Evolutionary conservation across 2,797 vertebrate genomes (phyloP).

Genomic region (Pyrrhura leucotis): DNA sequence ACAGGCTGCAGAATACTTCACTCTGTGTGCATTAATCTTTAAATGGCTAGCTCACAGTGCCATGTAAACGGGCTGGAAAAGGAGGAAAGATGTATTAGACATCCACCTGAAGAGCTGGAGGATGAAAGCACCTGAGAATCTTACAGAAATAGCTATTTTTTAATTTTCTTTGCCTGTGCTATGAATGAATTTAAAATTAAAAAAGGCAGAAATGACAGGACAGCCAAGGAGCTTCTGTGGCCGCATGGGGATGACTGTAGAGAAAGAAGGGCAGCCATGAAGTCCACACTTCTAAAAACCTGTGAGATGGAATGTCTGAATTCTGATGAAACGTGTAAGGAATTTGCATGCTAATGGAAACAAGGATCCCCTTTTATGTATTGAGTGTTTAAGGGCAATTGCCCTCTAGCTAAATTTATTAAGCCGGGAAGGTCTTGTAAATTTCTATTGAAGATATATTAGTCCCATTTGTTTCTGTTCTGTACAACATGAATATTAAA

Average conservation of each 20-base stretch:
- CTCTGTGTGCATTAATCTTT: background rate
- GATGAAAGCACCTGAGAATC: background rate
- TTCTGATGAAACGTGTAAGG: background rate
- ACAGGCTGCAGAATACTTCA: background rate
- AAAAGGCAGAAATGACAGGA: background rate
- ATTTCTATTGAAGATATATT: constrained; percentile 83
- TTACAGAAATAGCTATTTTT: background rate
- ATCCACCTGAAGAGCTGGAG: background rate
- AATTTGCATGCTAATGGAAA: constrained; percentile 21
- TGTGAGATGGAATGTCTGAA: background rate
- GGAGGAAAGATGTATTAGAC: background rate
- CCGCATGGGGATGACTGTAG: background rate
- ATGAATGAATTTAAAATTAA: background rate
- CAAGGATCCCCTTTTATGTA: background rate
- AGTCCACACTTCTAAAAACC: background rate
- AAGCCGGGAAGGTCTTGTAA: constrained; percentile 79
- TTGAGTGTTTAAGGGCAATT: background rate
- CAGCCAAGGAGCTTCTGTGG: background rate
- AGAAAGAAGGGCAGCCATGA: background rate
- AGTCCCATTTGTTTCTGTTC: constrained; percentile 83
- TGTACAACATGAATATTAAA: constrained; percentile 42
- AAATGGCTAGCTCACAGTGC: background rate
- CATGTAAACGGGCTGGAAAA: background rate
- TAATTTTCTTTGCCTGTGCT: background rate
- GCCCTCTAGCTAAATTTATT: constrained; percentile 59